Base-by-base conservation (phyloP, 2,113 vertebrate species). In the Promerops cafer region DNA sequence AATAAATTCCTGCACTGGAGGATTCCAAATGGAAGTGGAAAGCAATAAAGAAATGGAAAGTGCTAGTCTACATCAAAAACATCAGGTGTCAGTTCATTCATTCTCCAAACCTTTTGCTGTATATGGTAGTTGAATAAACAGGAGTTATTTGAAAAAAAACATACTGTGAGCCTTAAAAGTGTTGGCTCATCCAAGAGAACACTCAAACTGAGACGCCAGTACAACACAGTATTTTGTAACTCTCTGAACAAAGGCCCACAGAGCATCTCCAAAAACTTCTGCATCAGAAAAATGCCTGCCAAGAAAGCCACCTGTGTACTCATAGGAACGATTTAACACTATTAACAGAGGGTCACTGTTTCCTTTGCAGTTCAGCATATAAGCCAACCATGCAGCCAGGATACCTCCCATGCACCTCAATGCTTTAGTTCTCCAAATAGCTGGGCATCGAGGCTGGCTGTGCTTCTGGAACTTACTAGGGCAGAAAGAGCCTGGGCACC, bases 251-350 rank as follows among this genome's bases (percentile, higher is more conserved):
- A 71, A 81, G 49, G 40, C 31, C 26, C 44, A 77, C 4, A 31
- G 1, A 72, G 53, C 22, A 72, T n/a, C 69, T 54, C 39, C 1
- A 2, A 69, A 77, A 72, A 40, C 16, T 33, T 84, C 31, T 59
- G 2, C 19, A 68, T 72, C 15, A 64, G 39, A 27, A 90, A 66
- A 66, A 72, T 6, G 3, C 17, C 35, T 60, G 28, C 44, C 22
- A 78, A 64, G 53, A 72, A 68, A 82, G 54, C 40, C 35, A 30
- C 11, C 6, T 65, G 23, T 65, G 44, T 37, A 64, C 16, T 28
- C 23, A 44, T 0, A 82, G 31, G 44, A 77, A 54, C 0, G 0
- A 64, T 50, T 88, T 69, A 56, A 65, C 8, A 18, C 42, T 4
- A 2, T 31, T 85, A 74, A 61, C 33, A 70, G 31, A 89, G 52